Base-by-base conservation (phyloP, 1,140 invertebrate species). In the Leptopilina clavipes region DNA sequence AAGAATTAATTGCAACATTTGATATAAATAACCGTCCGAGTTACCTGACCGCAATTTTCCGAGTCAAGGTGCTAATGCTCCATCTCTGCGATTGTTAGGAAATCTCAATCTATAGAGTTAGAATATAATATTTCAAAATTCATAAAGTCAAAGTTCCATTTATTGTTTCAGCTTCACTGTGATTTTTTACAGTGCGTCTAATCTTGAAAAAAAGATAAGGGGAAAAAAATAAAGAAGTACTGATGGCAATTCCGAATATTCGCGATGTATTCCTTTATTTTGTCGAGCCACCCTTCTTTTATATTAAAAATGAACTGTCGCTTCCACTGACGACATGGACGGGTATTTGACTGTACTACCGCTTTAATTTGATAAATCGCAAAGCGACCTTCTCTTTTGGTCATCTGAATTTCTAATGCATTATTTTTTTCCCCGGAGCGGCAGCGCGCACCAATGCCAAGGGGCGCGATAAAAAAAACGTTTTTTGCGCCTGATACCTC, bases 391-490 rank as follows among this genome's bases (percentile, higher is more conserved):
- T 79, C 79, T 82, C 75, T 74, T 86, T 79, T 84, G 87, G 87
- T 89, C 87, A 89, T 89, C 87, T 87, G 87, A 89, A 88, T 88
- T 89, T 89, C 87, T 89, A 89, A 89, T 87, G 86, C 84, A 86
- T 86, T 85, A 82, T 86, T 85, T 86, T 84, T 76, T 83, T 79
- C 80, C 25, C n/a, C n/a, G n/a, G 25, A 31, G 25, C 25, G 25
- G 25, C 25, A 31, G 25, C 74, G 73, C 74, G 78, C 72, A 79
- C 75, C 81, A 82, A 76, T 74, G 56, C 71, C 80, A 73, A 73
- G 79, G 84, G 85, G 81, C 82, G 81, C 70, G 19, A 70, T 17
- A n/a, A 5, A 31, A 65, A 65, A 65, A 31, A 65, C 19, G 12
- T 9, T 2, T 22, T 59, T 10, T 59, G 19, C 56, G 1, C 10